These are phyloP conservation scores for Pelvicachromis taeniatus DNA, from an alignment of 2,113 vertebrate species.

Conservation along the genomic window DNA sequence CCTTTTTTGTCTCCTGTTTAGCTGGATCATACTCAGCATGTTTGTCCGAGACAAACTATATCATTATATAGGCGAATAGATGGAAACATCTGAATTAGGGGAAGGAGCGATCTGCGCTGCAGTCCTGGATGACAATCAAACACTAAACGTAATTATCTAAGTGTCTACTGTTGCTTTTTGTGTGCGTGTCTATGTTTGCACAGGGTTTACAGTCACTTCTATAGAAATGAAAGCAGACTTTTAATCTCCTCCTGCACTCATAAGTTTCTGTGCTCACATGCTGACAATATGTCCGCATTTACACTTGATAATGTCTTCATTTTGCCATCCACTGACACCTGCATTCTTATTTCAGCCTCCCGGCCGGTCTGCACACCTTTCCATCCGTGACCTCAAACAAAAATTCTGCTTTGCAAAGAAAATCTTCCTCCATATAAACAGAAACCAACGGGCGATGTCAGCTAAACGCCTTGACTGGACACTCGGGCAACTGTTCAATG, in stretches of 20 bases:
- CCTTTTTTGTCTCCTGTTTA: neutral
- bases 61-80: neutral
- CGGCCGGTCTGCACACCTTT: neutral
- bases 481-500: neutral
- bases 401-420: neutral
- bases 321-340: neutral
- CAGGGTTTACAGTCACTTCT: neutral
- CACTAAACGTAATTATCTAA: neutral
- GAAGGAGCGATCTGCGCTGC: neutral
- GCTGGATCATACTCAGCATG: neutral
- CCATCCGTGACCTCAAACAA: accelerated
- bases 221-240: neutral
- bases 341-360: neutral
- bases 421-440: neutral
- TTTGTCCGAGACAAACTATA: neutral
- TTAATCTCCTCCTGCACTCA: accelerated
- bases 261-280: neutral
- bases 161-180: accelerated
- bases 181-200: neutral
- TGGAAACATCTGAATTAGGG: neutral
- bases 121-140: neutral
- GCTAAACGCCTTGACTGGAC: accelerated
- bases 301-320: accelerated
- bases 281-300: neutral
- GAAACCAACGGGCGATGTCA: accelerated